phyloP scores from a whole-genome alignment of 2,888 invertebrate species.

The Entomobrya proxima region DNA sequence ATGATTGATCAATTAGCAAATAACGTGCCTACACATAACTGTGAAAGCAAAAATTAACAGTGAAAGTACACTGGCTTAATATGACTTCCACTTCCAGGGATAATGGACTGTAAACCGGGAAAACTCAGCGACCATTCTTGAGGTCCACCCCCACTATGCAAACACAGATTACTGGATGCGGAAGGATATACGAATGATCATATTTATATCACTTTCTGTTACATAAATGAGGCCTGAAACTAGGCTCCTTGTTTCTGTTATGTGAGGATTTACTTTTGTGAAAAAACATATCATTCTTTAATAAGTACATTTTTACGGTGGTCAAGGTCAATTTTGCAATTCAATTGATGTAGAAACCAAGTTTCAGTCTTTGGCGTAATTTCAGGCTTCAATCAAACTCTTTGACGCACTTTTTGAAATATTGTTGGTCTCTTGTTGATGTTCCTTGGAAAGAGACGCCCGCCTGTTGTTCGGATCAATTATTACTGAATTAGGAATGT shows the following conservation, averaged over 20 bases:
- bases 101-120: no score
- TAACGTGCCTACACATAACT: no score
- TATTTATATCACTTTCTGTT: conserved; percentile 22
- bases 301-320: conserved; percentile 12
- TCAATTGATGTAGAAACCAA: conserved; percentile 19
- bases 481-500: conserved; percentile 69
- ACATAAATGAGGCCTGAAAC: conserved; percentile 15
- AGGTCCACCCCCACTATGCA: no score
- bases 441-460: conserved; percentile 18
- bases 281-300: conserved; percentile 3
- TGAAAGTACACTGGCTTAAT: no score
- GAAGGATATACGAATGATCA: conserved; percentile 11
- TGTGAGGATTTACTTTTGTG: not conserved
- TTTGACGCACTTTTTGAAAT: conserved; percentile 55
- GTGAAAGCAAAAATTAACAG: no score
- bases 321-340: conserved; percentile 7
- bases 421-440: conserved; percentile 59
- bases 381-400: conserved; percentile 56
- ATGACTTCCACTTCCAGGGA: no score
- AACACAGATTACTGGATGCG: not conserved
- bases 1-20: no score
- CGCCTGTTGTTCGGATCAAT: conserved; percentile 57
- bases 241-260: conserved; percentile 7
- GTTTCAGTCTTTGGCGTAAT: conserved; percentile 56
- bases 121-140: no score